Evolutionary conservation across 1,140 invertebrate genomes (phyloP).

Genomic region (Drosophila simulans): DNA sequence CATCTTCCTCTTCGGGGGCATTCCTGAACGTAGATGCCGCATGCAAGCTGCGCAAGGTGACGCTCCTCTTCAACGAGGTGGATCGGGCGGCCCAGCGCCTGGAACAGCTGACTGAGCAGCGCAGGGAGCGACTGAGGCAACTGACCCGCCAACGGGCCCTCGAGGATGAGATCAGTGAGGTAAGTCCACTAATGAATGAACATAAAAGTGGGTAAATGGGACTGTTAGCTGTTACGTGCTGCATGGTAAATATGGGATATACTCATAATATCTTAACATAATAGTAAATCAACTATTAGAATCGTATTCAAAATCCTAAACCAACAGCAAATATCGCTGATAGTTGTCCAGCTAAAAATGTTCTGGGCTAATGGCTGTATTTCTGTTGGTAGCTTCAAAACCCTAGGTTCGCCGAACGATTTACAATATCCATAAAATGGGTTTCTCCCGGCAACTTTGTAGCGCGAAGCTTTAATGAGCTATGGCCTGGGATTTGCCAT

Average conservation of each 20-base stretch:
- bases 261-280: too few relatives aligned
- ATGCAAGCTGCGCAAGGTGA: constrained; percentile 84
- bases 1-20: constrained; percentile 15
- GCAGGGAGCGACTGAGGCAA: constrained; percentile 86
- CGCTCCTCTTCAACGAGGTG: constrained; percentile 86
- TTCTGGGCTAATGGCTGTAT: too few relatives aligned
- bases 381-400: too few relatives aligned
- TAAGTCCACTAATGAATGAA: constrained; percentile 68
- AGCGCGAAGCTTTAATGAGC: constrained; percentile 44
- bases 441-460: constrained; percentile 55
- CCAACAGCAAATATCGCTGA: too few relatives aligned
- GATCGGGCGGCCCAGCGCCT: constrained; percentile 86
- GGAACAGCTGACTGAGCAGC: constrained; percentile 86
- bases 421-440: constrained; percentile 49
- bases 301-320: too few relatives aligned
- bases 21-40: constrained; percentile 62
- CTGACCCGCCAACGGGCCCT: constrained; percentile 85
- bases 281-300: too few relatives aligned
- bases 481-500: constrained; percentile 8
- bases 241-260: too few relatives aligned
- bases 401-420: constrained; percentile 39
- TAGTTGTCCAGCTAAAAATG: too few relatives aligned
- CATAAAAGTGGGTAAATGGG: neutral
- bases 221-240: too few relatives aligned
- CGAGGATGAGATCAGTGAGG: constrained; percentile 87